A percentile compares a stretch with the other conserved stretches of the same genome.
phyloP scores from a whole-genome alignment of 2,113 vertebrate genomes.

The Rhinoptilus africanus region DNA sequence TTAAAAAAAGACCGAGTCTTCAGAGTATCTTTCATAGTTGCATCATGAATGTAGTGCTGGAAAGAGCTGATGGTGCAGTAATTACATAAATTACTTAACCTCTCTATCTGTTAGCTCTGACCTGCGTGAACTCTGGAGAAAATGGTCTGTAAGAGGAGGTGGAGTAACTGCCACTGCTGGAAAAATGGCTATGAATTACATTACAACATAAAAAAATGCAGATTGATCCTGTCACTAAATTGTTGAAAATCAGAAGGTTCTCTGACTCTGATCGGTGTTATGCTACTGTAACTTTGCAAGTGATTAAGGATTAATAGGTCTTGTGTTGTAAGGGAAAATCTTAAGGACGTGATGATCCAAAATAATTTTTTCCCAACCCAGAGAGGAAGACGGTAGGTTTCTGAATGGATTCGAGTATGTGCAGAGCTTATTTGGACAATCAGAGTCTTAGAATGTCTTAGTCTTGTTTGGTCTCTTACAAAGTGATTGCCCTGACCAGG shows the following conservation, averaged over 20 bases:
- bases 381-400: neutral
- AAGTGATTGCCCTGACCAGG: neutral
- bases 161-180: neutral
- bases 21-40: neutral
- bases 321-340: neutral
- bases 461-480: neutral
- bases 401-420: neutral
- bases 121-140: neutral
- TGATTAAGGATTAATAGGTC: neutral
- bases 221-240: neutral
- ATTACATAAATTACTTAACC: conserved; percentile 32
- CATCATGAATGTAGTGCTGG: neutral
- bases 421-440: neutral
- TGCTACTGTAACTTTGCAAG: neutral
- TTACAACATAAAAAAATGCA: neutral
- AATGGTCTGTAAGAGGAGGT: neutral
- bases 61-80: conserved; percentile 19
- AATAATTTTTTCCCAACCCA: neutral
- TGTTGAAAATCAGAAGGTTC: neutral
- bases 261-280: neutral
- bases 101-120: neutral
- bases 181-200: neutral
- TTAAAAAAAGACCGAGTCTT: neutral
- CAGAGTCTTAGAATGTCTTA: neutral
- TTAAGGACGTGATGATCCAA: neutral